Conservation (phyloP, 2,797 vertebrate genomes). For the Vipera latastei region DNA sequence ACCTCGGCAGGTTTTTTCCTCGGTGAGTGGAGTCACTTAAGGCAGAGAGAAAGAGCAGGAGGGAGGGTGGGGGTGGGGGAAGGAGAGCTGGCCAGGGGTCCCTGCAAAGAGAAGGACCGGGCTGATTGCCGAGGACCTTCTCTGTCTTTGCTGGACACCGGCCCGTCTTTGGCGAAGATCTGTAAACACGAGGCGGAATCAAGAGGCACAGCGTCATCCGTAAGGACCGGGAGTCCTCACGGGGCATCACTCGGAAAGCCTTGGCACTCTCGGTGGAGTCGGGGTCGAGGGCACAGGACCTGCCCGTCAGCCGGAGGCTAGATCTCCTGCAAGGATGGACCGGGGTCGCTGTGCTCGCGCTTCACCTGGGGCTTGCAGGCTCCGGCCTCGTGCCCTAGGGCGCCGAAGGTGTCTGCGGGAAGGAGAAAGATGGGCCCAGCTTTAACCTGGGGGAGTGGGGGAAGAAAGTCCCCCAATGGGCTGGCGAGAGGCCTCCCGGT, state of each 20-base stretch:
- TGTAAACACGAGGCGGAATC: constrained; percentile 50
- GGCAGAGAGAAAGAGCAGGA: not conserved
- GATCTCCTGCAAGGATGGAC: constrained; percentile 89
- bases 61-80: not conserved
- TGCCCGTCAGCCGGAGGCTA: constrained; percentile 39
- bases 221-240: not conserved
- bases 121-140: not conserved
- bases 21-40: constrained; percentile 5
- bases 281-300: not conserved
- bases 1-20: too few species aligned
- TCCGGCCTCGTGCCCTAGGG: constrained; percentile 76
- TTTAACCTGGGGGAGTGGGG: not conserved
- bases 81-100: not conserved
- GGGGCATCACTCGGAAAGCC: not conserved
- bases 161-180: constrained; percentile 28
- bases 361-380: constrained; percentile 87
- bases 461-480: not conserved
- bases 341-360: constrained; percentile 86
- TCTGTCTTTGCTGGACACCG: not conserved
- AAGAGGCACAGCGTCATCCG: constrained; percentile 62
- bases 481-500: not conserved
- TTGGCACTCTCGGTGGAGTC: not conserved
- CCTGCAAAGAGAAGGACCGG: not conserved
- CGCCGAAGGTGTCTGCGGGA: constrained; percentile 82
- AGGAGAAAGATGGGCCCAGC: not conserved